Conservation (phyloP, 2,888 invertebrate genomes). For the Caenorhabditis zanzibari region DNA sequence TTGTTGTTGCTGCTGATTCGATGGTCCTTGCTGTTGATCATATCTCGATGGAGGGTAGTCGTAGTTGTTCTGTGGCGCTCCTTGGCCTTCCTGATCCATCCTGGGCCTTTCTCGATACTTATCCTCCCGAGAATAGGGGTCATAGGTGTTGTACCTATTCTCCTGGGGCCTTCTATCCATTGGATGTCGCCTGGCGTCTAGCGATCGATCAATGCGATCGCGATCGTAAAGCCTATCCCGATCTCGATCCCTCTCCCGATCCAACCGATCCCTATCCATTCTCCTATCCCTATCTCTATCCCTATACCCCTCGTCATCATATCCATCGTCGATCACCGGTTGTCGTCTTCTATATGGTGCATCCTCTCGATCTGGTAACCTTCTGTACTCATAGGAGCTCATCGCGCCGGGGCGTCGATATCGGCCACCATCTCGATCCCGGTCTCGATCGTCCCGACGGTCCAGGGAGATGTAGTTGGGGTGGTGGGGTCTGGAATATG, state of each 20-base stretch:
- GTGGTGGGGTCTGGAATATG: conserved; percentile 58
- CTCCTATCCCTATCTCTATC: conserved; percentile 44
- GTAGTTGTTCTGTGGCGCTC: conserved; percentile 11
- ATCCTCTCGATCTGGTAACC: conserved; percentile 38
- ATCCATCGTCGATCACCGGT: conserved; percentile 29
- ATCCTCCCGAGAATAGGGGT: conserved; percentile 13
- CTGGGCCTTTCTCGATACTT: conserved; percentile 59
- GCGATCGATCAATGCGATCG: neutral
- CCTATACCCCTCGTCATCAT: conserved; percentile 43
- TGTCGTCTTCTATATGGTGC: conserved; percentile 24
- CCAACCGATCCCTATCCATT: conserved; percentile 29
- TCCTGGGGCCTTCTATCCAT: conserved; percentile 27
- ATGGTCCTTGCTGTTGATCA: conserved; percentile 28
- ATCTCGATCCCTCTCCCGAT: conserved; percentile 14
- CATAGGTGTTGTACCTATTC: conserved; percentile 32
- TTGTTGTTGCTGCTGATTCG: conserved; percentile 30
- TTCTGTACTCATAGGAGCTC: conserved; percentile 55
- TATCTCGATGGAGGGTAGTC: conserved; percentile 49
- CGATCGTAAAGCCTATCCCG: conserved; percentile 34
- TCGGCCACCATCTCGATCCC: conserved; percentile 32
- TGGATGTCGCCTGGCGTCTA: conserved; percentile 30
- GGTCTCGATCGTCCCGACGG: conserved; percentile 67
- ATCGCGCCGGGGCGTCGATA: conserved; percentile 40
- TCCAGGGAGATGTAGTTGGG: conserved; percentile 78
- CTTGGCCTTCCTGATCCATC: conserved; percentile 29